A percentile compares a stretch with the other conserved stretches of the same genome.
These are phyloP conservation scores for Lagodon rhomboides DNA, from an alignment of 2,797 vertebrate species.

Conservation along the genomic window DNA sequence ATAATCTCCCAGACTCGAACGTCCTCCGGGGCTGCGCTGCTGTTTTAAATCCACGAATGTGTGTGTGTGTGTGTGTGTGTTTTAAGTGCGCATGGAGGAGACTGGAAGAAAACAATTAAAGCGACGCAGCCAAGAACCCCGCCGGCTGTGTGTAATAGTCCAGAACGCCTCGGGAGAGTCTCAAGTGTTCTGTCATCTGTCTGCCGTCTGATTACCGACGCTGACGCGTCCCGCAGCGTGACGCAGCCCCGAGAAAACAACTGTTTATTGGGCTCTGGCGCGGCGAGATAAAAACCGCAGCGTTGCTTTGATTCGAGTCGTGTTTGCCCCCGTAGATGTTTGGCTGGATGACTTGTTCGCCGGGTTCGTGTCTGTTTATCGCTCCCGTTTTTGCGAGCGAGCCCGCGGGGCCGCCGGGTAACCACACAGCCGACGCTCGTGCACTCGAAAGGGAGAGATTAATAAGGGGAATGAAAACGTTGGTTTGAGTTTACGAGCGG, in stretches of 20 bases:
- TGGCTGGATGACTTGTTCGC: constrained; percentile 65
- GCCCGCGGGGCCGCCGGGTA: constrained; percentile 33
- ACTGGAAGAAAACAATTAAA: constrained; percentile 31
- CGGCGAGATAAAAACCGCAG: constrained; percentile 67
- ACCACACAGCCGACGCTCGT: constrained; percentile 53
- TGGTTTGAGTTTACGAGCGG: constrained; percentile 26
- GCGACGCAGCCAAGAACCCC: constrained; percentile 31
- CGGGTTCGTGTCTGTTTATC: constrained; percentile 66
- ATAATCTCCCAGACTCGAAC: constrained; percentile 66
- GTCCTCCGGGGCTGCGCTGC: constrained; percentile 44
- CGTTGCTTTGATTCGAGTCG: constrained; percentile 65
- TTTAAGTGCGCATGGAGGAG: constrained; percentile 14
- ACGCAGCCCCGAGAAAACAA: constrained; percentile 66
- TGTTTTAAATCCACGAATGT: constrained; percentile 51
- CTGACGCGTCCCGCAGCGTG: constrained; percentile 62
- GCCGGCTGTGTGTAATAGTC: constrained; percentile 54
- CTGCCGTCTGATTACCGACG: constrained; percentile 70
- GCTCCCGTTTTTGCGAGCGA: constrained; percentile 50
- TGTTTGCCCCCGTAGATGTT: constrained; percentile 74
- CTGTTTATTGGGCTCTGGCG: constrained; percentile 70
- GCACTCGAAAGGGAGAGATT: constrained; percentile 37
- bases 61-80: constrained; percentile 21
- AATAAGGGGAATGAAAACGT: constrained; percentile 47
- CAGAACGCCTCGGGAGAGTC: constrained; percentile 58
- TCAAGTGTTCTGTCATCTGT: constrained; percentile 71